Conservation (phyloP, 2,113 vertebrate genomes). For the Brachypteracias leptosomus region DNA sequence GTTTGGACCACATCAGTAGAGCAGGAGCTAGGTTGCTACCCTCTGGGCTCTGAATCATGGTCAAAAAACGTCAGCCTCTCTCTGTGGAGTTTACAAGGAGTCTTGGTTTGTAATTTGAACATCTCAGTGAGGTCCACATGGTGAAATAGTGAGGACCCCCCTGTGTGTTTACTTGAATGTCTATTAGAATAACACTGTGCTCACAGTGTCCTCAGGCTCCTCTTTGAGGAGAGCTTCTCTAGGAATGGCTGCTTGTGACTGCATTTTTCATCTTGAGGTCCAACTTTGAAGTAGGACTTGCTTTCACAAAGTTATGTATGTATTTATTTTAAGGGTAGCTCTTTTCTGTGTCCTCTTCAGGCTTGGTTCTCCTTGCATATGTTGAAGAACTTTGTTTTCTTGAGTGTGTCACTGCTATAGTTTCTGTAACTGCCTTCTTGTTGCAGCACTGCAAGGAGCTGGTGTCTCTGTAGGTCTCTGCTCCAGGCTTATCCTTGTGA, state of each 20-base stretch:
- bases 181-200: neutral
- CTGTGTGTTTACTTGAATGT: neutral
- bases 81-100: conserved; percentile 9
- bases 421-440: neutral
- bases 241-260: neutral
- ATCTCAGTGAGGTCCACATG: neutral
- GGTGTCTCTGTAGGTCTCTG: neutral
- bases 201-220: neutral
- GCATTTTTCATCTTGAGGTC: neutral
- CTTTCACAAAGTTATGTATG: neutral
- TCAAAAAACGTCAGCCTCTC: neutral
- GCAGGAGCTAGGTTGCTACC: conserved; percentile 44
- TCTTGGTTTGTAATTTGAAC: conserved; percentile 23
- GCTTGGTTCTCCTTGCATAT: neutral
- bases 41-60: conserved; percentile 50
- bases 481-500: neutral
- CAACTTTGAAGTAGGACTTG: neutral
- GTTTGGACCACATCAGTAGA: conserved; percentile 60
- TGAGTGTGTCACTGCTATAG: neutral
- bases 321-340: neutral
- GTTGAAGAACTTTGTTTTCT: neutral
- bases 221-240: neutral
- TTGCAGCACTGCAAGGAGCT: neutral
- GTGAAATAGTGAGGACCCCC: conserved; percentile 37
- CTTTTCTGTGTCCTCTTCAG: neutral